Evolutionary conservation across 1,140 invertebrate species (phyloP), one percentile per base, ranked within the genome.

Genomic region (Berghia stephanieae): DNA sequence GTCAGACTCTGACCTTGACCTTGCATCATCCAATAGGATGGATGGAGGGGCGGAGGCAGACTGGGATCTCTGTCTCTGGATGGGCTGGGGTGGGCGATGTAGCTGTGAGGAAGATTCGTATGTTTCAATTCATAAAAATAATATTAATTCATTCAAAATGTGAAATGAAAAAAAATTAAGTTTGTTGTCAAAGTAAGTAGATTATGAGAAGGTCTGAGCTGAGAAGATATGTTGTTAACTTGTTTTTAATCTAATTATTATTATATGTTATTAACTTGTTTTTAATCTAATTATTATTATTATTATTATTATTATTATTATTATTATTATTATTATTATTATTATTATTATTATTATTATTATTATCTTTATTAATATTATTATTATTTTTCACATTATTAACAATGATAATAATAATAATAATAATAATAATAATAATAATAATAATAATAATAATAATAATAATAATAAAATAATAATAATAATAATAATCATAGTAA

Each of bases 1-100:
- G 1, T 57, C 70, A 10, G 27, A 36, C 31, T 72, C 70, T 18
- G 10, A 21, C 83, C 82, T 46, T 83, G 82, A 16, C 63, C 34
- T 13, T 63, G 43, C 44, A 76, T 75, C 31, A 52, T 68, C 43
- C 27, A 52, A 73, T 18, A 43, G 27, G 16, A 78, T 3, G 10
- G 57, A 42, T n/a, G 55, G 69, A 49, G 55, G 55, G 6, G 38
- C 69, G 5, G 70, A 74, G 6, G 60, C 38, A 18, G 63, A 74
- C 63, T 71, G 40, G 36, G 46, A n/a, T 40, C 43, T 46, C 38
- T 43, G 21, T 44, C 36, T 38, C 44, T 73, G 43, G 44, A n/a
- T 55, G 34, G 21, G 27, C 40, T 27, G 8, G 40, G 16, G 34
- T 43, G 66, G 66, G 43, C 46, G 40, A 68, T 68, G 46, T 42